A percentile compares a stretch with the other conserved stretches of the same genome.
These are phyloP conservation scores for Halichoeres trimaculatus DNA, from an alignment of 2,113 vertebrate species.

Conservation along the genomic window DNA sequence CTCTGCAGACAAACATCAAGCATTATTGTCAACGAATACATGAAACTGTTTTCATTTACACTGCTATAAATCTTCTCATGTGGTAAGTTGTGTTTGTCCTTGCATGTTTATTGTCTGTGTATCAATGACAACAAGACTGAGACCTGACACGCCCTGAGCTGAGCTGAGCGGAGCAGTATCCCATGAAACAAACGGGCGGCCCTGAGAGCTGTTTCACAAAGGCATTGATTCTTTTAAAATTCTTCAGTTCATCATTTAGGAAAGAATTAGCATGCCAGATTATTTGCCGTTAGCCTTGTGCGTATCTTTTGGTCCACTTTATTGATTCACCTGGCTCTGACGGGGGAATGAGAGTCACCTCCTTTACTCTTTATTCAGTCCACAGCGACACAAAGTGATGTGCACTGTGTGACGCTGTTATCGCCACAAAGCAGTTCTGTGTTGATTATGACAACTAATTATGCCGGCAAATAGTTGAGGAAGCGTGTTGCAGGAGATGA, in stretches of 20 bases:
- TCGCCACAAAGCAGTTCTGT: slow-evolving; percentile 55
- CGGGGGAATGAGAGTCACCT: slow-evolving; percentile 39
- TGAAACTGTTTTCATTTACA: not conserved
- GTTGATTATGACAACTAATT: slow-evolving; percentile 75
- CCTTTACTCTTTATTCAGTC: slow-evolving; percentile 43
- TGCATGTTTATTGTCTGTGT: slow-evolving; percentile 5
- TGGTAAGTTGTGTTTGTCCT: slow-evolving; percentile 21
- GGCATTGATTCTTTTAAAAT: slow-evolving; percentile 14
- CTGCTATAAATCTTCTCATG: not conserved
- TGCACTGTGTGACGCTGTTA: slow-evolving; percentile 53
- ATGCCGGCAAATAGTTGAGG: slow-evolving; percentile 61
- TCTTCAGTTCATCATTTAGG: slow-evolving; percentile 13
- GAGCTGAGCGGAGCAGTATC: slow-evolving; percentile 18
- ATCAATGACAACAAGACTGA: not conserved
- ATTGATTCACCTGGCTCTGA: slow-evolving; percentile 50
- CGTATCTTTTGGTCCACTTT: slow-evolving; percentile 12
- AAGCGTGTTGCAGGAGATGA: slow-evolving; percentile 64
- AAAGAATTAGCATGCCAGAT: slow-evolving; percentile 18
- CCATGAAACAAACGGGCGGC: slow-evolving; percentile 23
- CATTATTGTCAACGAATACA: not conserved
- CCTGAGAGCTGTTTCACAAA: slow-evolving; percentile 38
- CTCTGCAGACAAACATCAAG: not conserved
- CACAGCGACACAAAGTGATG: slow-evolving; percentile 29
- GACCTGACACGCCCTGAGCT: slow-evolving; percentile 24
- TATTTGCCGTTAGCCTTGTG: slow-evolving; percentile 18